Evolutionary conservation across 2,888 invertebrate genomes (phyloP).

Genomic region (Poecilus cupreus): DNA sequence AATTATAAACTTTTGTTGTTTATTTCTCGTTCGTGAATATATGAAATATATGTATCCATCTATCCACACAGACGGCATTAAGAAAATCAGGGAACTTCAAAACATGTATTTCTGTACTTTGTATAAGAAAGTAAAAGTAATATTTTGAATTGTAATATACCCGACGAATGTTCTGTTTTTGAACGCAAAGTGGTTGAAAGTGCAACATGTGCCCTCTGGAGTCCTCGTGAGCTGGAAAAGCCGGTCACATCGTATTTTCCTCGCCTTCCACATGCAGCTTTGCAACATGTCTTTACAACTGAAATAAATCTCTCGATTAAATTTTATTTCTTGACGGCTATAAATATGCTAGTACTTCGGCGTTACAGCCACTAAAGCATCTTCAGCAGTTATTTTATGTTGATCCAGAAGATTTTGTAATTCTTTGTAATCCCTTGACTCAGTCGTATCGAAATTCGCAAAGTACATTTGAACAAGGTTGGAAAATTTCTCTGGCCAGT

Average conservation of each 20-base stretch:
- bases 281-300: conserved; percentile 62
- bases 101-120: too few relatives aligned
- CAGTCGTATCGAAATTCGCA: conserved; percentile 19
- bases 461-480: conserved; percentile 33
- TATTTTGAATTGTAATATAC: conserved; percentile 62
- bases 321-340: neutral
- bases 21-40: too few relatives aligned
- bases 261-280: conserved; percentile 68
- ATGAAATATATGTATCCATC: too few relatives aligned
- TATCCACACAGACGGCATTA: too few relatives aligned
- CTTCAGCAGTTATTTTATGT: conserved; percentile 61
- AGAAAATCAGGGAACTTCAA: too few relatives aligned
- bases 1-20: too few relatives aligned
- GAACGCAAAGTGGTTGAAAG: conserved; percentile 78
- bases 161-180: conserved; percentile 67
- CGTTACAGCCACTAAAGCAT: conserved; percentile 60
- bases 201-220: conserved; percentile 76
- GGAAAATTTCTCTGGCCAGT: conserved; percentile 19
- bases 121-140: too few relatives aligned
- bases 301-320: neutral
- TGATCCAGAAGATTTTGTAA: conserved; percentile 63
- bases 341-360: conserved; percentile 66
- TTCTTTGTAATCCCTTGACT: neutral
- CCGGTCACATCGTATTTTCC: conserved; percentile 66
- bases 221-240: conserved; percentile 67